phyloP scores from a whole-genome alignment of 2,113 vertebrate species.

The rat (Rattus norvegicus) region DNA sequence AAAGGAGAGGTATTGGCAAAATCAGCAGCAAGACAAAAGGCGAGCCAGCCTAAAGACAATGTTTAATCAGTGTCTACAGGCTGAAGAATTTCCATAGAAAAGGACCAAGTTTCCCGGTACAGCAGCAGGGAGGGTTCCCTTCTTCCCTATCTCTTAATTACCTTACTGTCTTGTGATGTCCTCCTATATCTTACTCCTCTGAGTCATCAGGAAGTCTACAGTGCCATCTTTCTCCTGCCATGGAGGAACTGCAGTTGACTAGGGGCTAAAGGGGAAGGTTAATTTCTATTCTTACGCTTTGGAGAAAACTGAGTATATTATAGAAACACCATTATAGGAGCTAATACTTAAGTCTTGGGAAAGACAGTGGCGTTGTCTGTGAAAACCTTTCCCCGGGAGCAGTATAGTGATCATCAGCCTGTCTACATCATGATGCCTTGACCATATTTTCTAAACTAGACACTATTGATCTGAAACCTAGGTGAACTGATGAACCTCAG shows the following conservation, averaged over 20 bases:
- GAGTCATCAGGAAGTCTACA: fast-evolving
- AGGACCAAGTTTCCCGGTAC: neutral
- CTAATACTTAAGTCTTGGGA: neutral
- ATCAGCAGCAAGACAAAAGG: neutral
- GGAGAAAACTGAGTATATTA: neutral
- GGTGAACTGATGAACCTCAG: too few species aligned
- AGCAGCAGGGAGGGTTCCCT: neutral
- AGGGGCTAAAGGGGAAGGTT: neutral
- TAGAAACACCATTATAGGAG: fast-evolving
- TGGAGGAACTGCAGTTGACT: fast-evolving
- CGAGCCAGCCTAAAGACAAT: too few species aligned
- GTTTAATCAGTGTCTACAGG: neutral
- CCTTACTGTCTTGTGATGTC: neutral
- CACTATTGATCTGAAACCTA: neutral
- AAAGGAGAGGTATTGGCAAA: neutral
- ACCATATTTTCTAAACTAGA: neutral
- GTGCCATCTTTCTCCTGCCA: fast-evolving
- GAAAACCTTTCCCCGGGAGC: neutral
- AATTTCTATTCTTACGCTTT: neutral
- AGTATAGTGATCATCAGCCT: too few species aligned
- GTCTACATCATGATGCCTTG: fast-evolving
- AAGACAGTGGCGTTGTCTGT: neutral
- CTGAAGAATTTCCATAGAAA: neutral
- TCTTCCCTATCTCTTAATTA: neutral
- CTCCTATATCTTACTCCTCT: neutral